phyloP scores from a whole-genome alignment of 2,113 vertebrate species.

The Anhinga rufa region DNA sequence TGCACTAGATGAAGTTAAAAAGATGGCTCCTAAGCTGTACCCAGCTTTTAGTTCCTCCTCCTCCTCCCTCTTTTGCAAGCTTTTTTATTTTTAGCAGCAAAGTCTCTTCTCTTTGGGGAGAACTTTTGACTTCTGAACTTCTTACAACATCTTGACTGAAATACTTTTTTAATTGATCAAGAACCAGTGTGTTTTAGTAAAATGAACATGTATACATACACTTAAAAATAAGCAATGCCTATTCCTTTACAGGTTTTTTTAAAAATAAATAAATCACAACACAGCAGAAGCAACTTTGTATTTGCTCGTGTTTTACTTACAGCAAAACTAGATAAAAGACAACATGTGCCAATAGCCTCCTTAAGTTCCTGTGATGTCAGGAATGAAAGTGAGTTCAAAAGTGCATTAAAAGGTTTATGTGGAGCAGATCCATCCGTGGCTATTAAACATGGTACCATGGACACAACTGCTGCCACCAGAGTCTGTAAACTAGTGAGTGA shows the following conservation, averaged over 20 bases:
- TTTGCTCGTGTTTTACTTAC: background rate
- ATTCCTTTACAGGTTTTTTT: background rate
- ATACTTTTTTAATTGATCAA: background rate
- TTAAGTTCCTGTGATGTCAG: background rate
- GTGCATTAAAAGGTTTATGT: background rate
- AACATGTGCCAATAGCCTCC: fast-evolving
- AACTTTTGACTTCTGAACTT: background rate
- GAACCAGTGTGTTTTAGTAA: background rate
- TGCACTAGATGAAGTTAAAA: background rate
- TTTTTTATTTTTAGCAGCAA: background rate
- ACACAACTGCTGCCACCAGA: background rate
- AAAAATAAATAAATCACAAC: background rate
- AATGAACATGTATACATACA: background rate
- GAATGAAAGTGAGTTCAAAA: background rate
- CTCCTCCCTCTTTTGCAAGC: background rate
- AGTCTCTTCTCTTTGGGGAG: background rate
- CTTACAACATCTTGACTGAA: background rate
- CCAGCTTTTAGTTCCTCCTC: background rate
- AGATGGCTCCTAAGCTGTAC: background rate
- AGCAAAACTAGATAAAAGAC: background rate
- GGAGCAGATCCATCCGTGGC: background rate
- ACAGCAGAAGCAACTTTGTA: background rate
- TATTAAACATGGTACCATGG: background rate
- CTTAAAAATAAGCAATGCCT: background rate
- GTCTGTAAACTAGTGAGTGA: background rate